These are phyloP conservation scores for Caenorhabditis zanzibari DNA, from an alignment of 2,888 invertebrate genomes.

Conservation along the genomic window DNA sequence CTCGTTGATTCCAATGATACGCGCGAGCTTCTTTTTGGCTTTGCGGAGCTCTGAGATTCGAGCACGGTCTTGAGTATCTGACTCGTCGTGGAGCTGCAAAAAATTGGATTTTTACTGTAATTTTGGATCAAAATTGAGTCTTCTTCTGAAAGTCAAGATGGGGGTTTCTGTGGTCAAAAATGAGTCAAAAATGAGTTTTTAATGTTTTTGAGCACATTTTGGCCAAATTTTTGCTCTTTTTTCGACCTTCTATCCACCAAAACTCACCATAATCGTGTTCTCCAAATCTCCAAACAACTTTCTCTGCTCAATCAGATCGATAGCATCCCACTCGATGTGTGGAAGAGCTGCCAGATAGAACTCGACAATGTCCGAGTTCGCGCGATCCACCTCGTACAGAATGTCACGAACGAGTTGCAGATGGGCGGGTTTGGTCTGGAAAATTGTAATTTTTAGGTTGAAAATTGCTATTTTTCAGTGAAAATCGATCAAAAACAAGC, in stretches of 20 bases:
- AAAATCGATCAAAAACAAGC: no score
- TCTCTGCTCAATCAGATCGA: neutral
- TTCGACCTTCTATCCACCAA: neutral
- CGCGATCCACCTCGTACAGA: neutral
- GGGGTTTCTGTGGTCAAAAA: no score
- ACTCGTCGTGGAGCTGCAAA: neutral
- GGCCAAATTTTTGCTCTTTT: no score
- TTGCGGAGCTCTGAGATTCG: neutral
- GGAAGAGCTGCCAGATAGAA: conserved; percentile 12
- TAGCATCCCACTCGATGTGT: conserved; percentile 18
- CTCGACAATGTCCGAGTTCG: neutral
- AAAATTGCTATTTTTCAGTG: no score
- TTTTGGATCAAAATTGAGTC: no score
- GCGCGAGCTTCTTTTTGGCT: neutral
- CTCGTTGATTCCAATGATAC: neutral
- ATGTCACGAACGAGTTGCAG: neutral
- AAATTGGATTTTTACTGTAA: neutral
- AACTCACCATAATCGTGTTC: neutral
- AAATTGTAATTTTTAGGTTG: neutral
- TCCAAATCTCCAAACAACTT: neutral
- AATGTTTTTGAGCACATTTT: no score
- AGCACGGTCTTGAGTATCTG: neutral
- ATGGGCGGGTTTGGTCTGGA: conserved; percentile 16
- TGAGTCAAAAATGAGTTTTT: no score
- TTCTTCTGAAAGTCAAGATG: no score